phyloP scores from a whole-genome alignment of 2,113 vertebrate genomes.

The Rhabdornis inornatus region DNA sequence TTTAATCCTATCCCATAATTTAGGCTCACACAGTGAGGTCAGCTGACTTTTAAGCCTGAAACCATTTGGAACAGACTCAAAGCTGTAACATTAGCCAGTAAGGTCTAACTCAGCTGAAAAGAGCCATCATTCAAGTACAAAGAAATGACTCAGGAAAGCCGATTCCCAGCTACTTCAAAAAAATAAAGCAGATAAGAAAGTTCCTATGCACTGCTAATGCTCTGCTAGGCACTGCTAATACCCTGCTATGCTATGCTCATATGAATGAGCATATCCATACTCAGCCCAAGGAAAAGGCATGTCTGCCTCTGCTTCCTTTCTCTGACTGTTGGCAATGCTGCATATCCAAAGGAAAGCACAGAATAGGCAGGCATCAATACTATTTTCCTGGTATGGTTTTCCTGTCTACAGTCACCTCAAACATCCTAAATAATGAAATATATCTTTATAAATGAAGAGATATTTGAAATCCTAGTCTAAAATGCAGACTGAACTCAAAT shows the following conservation, averaged over 20 bases:
- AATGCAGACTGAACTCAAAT: not conserved
- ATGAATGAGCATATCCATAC: not conserved
- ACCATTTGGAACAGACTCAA: not conserved
- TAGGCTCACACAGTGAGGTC: not conserved
- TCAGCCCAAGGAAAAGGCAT: not conserved
- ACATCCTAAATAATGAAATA: not conserved
- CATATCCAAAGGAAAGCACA: not conserved
- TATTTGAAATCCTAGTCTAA: not conserved
- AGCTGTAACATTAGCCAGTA: not conserved
- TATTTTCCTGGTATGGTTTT: not conserved
- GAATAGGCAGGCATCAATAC: not conserved
- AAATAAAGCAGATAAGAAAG: not conserved
- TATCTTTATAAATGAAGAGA: not conserved
- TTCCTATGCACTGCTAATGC: not conserved
- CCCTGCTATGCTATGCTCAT: too few species aligned
- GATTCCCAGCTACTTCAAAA: not conserved
- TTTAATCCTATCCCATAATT: not conserved
- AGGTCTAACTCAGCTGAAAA: not conserved
- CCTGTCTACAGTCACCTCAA: not conserved
- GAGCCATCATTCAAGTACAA: not conserved
- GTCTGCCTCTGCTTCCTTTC: not conserved
- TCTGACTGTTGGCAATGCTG: not conserved
- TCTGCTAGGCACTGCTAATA: not conserved
- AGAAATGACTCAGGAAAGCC: not conserved
- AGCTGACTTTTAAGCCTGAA: not conserved